These are phyloP conservation scores for Mola mola DNA, from an alignment of 2,113 vertebrate genomes.

Conservation along the genomic window DNA sequence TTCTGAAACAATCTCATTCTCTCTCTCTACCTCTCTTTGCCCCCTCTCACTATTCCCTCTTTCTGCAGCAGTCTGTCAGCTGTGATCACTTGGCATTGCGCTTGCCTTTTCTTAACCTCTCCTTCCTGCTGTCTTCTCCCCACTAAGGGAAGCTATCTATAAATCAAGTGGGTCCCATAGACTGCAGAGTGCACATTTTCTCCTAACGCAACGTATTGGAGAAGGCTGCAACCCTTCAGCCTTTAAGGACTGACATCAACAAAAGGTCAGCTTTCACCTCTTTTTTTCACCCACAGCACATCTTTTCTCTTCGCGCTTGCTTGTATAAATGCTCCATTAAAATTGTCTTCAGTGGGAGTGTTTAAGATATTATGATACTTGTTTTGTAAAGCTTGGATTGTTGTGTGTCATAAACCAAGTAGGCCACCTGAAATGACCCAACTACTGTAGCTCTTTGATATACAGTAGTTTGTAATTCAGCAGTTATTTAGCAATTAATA, in stretches of 20 bases:
- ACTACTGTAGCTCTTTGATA: too few relatives aligned
- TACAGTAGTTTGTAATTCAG: too few relatives aligned
- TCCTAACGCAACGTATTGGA: background rate
- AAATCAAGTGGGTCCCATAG: conserved; percentile 30
- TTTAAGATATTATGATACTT: too few relatives aligned
- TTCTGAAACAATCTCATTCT: conserved; percentile 72
- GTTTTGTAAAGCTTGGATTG: too few relatives aligned
- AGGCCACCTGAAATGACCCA: too few relatives aligned
- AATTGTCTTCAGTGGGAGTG: too few relatives aligned
- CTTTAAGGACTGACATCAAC: conserved; percentile 15
- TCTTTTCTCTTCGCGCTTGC: too few relatives aligned
- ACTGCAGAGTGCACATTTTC: conserved; percentile 4
- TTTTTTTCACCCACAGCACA: background rate
- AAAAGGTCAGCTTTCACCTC: conserved; percentile 68
- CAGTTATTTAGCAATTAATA: too few relatives aligned
- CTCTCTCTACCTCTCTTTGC: conserved; percentile 51
- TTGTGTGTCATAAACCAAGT: too few relatives aligned
- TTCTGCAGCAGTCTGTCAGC: conserved; percentile 51
- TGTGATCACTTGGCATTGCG: conserved; percentile 55
- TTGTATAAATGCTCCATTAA: too few relatives aligned
- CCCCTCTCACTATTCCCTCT: conserved; percentile 44
- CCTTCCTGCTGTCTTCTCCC: conserved; percentile 24
- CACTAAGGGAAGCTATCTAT: conserved; percentile 19
- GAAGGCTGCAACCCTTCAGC: background rate
- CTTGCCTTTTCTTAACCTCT: conserved; percentile 48